Evolutionary conservation across 2,113 vertebrate genomes (phyloP).

Genomic region (Picathartes gymnocephalus): DNA sequence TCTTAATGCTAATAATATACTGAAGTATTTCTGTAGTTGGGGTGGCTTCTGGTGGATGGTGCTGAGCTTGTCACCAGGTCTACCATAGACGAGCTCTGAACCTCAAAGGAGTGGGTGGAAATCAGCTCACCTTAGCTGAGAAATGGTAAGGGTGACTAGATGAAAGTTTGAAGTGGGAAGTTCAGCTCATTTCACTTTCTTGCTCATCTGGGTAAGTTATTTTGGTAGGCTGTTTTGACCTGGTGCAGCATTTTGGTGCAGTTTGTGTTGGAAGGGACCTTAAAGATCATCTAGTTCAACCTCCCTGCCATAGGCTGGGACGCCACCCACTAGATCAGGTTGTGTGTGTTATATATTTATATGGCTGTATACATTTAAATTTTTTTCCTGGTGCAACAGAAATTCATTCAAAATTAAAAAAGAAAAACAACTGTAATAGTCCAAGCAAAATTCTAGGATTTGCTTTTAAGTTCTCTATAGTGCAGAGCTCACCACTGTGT

Average conservation of each 20-base stretch:
- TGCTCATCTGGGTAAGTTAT: not conserved
- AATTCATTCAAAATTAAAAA: not conserved
- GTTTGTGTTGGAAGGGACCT: not conserved
- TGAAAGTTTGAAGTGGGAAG: not conserved
- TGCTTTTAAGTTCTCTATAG: not conserved
- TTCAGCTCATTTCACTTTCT: not conserved
- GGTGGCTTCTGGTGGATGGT: not conserved
- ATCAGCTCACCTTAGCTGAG: not conserved
- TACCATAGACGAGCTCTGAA: not conserved
- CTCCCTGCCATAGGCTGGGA: not conserved
- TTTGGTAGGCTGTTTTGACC: not conserved
- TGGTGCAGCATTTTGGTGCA: not conserved
- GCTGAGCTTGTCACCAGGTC: not conserved
- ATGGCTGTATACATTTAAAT: not conserved
- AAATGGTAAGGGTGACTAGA: not conserved
- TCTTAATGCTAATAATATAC: not conserved
- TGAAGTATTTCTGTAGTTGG: not conserved
- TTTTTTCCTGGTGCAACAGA: not conserved
- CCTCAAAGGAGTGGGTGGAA: not conserved
- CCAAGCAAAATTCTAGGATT: not conserved
- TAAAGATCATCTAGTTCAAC: not conserved
- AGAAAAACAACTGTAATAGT: not conserved
- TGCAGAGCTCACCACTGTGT: not conserved
- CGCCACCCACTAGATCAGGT: not conserved
- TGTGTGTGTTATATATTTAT: not conserved